Evolutionary conservation across 2,888 invertebrate species (phyloP).

Genomic region (Hedya salicella): DNA sequence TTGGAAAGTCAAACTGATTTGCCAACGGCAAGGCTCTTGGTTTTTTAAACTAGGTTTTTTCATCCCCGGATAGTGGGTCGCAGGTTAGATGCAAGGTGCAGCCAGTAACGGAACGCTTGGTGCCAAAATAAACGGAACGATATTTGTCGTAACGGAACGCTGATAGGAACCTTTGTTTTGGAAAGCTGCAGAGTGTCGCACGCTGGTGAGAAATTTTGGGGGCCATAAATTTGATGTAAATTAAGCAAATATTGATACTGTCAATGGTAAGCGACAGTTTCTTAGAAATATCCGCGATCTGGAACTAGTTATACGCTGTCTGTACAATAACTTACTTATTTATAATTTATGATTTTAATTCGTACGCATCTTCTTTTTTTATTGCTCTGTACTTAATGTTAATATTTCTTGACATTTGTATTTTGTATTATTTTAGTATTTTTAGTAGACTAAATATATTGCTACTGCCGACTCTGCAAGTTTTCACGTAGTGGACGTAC

Average conservation of each 20-base stretch:
- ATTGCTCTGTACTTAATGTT: too few species aligned
- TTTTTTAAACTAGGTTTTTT: slow-evolving; percentile 57
- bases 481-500: too few species aligned
- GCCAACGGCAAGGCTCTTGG: slow-evolving; percentile 47
- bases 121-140: slow-evolving; percentile 76
- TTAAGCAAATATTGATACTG: slow-evolving; percentile 22
- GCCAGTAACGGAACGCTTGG: slow-evolving; percentile 73
- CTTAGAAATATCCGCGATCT: not conserved
- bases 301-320: too few species aligned
- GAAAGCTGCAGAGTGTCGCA: slow-evolving; percentile 61
- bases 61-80: slow-evolving; percentile 78
- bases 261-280: not conserved
- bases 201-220: slow-evolving; percentile 38
- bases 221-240: slow-evolving; percentile 8
- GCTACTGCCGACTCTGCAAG: too few species aligned
- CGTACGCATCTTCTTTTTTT: too few species aligned
- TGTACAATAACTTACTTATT: too few species aligned
- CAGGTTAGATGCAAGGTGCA: slow-evolving; percentile 85
- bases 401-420: too few species aligned
- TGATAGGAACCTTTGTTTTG: slow-evolving; percentile 74
- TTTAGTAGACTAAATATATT: too few species aligned
- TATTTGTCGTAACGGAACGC: slow-evolving; percentile 66
- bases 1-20: slow-evolving; percentile 28
- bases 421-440: too few species aligned
- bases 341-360: too few species aligned